Percentiles rank a stretch among this genome's conserved stretches.
phyloP scores from a whole-genome alignment of 30 jellyfish, hydroid and myxozoan species.

The Phacellophora camtschatica region DNA sequence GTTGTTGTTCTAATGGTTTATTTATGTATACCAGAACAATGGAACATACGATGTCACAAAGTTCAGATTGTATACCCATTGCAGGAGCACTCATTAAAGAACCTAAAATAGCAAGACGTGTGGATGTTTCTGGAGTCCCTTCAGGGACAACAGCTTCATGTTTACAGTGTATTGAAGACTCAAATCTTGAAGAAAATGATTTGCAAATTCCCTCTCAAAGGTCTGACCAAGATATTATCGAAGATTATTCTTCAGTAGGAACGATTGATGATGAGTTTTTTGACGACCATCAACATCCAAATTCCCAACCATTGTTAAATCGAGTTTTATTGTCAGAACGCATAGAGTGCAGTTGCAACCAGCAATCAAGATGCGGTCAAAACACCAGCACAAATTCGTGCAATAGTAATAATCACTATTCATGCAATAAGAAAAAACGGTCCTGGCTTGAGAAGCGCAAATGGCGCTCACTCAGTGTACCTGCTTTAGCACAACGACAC shows the following conservation, averaged over 20 bases:
- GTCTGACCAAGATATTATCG: background rate
- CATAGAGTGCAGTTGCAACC: background rate
- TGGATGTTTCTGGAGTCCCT: background rate
- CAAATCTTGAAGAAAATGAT: background rate
- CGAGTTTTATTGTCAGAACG: background rate
- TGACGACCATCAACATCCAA: background rate
- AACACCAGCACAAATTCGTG: background rate
- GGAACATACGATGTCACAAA: too few relatives aligned
- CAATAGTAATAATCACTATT: background rate
- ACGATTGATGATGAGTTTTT: background rate
- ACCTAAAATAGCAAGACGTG: too few relatives aligned
- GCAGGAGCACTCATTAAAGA: too few relatives aligned
- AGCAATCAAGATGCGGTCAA: background rate
- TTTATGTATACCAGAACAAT: background rate
- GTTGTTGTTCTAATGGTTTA: background rate
- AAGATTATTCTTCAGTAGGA: background rate
- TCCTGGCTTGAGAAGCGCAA: background rate
- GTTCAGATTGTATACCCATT: too few relatives aligned
- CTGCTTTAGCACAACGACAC: background rate
- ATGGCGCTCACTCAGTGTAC: constrained; percentile 35
- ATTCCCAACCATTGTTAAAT: background rate
- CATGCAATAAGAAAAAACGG: background rate
- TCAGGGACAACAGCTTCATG: background rate
- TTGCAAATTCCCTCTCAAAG: background rate
- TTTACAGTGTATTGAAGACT: constrained; percentile 25